Evolutionary conservation across 2,797 vertebrate species (phyloP).

Genomic region (Phalanger gymnotis): DNA sequence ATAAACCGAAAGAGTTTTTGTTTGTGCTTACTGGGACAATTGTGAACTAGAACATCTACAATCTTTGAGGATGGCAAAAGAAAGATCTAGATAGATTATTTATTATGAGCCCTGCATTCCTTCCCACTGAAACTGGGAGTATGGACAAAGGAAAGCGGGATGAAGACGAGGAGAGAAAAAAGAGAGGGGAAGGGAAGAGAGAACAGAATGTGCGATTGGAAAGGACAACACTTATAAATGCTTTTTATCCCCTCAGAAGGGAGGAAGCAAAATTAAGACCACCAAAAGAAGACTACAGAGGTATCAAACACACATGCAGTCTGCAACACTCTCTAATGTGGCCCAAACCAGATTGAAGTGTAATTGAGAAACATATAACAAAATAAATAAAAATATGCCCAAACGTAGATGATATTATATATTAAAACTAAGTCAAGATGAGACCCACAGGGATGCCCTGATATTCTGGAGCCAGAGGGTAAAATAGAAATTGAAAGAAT

Average conservation of each 20-base stretch:
- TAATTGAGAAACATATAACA: neutral
- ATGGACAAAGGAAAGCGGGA: neutral
- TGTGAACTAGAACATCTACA: neutral
- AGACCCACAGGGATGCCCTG: too few species aligned
- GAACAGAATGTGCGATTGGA: neutral
- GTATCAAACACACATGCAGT: neutral
- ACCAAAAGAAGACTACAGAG: neutral
- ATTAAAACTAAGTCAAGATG: neutral
- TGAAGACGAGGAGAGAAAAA: neutral
- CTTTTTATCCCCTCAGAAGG: neutral
- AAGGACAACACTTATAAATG: neutral
- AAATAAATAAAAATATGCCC: neutral
- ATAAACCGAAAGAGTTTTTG: neutral
- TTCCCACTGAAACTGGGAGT: neutral
- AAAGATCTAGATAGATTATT: neutral
- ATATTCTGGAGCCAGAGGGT: too few species aligned
- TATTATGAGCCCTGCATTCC: neutral
- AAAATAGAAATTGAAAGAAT: too few species aligned
- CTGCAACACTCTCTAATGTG: neutral
- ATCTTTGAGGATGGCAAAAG: neutral
- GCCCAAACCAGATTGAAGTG: neutral
- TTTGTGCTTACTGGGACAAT: neutral
- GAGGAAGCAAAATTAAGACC: neutral
- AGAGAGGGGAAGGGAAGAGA: neutral
- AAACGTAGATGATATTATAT: neutral